Conservation (phyloP, 92 coral and sea anemone species). For the Nematostella vectensis region DNA sequence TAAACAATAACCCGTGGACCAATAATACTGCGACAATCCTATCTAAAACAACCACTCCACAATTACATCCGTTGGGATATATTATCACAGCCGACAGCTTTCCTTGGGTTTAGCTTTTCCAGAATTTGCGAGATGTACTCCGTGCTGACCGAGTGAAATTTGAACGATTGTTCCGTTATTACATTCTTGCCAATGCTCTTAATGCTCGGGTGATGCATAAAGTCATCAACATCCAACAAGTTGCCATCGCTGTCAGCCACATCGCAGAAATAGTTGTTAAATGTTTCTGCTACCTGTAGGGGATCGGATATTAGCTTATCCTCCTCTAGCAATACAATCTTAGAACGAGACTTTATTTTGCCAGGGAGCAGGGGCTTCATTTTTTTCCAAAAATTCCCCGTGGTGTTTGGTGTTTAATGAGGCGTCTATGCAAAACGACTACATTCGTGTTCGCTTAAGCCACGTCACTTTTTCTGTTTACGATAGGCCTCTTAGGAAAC, state of each 20-base stretch:
- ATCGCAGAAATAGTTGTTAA: constrained; percentile 28
- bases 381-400: constrained; percentile 48
- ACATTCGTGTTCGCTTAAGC: constrained; percentile 31
- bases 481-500: constrained; percentile 28
- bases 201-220: constrained; percentile 31
- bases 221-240: constrained; percentile 16
- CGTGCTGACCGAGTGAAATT: not conserved
- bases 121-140: not conserved
- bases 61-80: not conserved
- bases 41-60: too few relatives aligned
- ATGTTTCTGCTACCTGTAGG: constrained; percentile 19
- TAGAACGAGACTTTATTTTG: constrained; percentile 13
- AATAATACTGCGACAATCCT: too few relatives aligned
- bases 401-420: constrained; percentile 28
- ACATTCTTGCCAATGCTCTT: not conserved
- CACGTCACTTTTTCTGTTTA: constrained; percentile 30
- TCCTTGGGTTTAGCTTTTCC: not conserved
- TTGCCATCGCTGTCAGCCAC: constrained; percentile 25
- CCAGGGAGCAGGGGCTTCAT: constrained; percentile 28
- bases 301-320: constrained; percentile 17
- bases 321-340: constrained; percentile 28
- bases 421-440: constrained; percentile 28
- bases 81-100: not conserved
- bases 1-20: too few relatives aligned
- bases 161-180: not conserved